Base-by-base conservation (phyloP, 2,113 vertebrate species). In the Myocastor coypus region DNA sequence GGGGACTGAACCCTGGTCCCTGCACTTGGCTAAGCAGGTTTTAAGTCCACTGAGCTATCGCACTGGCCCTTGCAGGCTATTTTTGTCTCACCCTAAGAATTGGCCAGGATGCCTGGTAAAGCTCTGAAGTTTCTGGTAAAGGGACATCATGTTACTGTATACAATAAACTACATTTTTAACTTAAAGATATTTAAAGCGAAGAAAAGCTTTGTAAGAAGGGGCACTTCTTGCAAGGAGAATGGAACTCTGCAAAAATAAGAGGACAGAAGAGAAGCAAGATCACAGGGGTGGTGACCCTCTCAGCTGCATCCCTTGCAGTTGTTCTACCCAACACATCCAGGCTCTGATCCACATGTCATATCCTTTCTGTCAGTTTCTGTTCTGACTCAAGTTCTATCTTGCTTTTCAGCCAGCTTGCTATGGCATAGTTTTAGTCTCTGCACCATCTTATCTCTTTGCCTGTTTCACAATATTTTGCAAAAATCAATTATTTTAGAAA, bases 401-500 rank as follows among this genome's bases (percentile, higher is more conserved):
- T 50, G 13, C 42, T 32, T 77, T 78, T 32, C 75, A 50, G 28
- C 42, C 75, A 50, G 75, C 26, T 28, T 50, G 26, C 42, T 28
- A 30, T 50, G 75, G 42, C 28, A 42, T 78, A 78, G 30, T 78
- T 13, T 30, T 14, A 8, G 42, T 30, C 75, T 30, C 42, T 17
- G 30, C 4, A 42, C 10, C n/a, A 40, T 92, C 16, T 95, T 83
- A 80, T 89, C 84, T 55, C n/a, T 82, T 89, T 82, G 13, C 12
- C 55, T 50, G 1, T 69, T 73, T 78, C 6, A 42, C 55, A 64
- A 22, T 68, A n/a, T 78, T 92, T 94, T 87, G 64, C 57, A n/a
- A 64, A 93, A 93, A 61, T 22, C 34, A 40, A 42, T 71, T 26
- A 68, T 81, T 91, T 90, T 66, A 61, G n/a, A 50, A 83, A 96